Conservation (phyloP, 2,888 invertebrate genomes). For the Habroteleia sp. region DNA sequence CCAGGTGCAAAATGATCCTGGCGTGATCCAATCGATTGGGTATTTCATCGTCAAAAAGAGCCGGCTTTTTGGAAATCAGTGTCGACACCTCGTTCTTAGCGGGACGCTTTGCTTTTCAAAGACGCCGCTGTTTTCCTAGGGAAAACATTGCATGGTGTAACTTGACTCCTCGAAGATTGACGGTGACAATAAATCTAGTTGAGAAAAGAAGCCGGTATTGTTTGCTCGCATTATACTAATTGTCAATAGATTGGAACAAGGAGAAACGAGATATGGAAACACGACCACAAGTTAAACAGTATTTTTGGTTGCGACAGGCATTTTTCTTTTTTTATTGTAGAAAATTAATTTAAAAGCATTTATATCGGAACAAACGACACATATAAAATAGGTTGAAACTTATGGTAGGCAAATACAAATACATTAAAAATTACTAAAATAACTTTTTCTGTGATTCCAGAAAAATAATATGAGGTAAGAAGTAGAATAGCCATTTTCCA, state of each 20-base stretch:
- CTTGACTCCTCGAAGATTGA: conserved; percentile 66
- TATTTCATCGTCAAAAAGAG: conserved; percentile 40
- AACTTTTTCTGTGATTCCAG: no score
- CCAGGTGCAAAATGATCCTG: conserved; percentile 28
- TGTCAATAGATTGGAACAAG: conserved; percentile 51
- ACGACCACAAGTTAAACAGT: conserved; percentile 7
- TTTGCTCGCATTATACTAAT: conserved; percentile 63
- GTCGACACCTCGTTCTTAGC: conserved; percentile 71
- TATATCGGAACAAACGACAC: no score
- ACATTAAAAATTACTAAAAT: no score
- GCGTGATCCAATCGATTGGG: neutral
- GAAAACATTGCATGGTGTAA: conserved; percentile 63
- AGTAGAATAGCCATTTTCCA: no score
- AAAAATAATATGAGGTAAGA: no score
- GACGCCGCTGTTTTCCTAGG: conserved; percentile 65
- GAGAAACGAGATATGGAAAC: conserved; percentile 18
- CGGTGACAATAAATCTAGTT: conserved; percentile 49
- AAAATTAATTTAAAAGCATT: no score
- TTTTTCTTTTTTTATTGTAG: no score
- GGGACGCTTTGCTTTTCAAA: conserved; percentile 67
- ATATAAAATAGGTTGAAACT: no score
- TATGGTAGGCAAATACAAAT: no score
- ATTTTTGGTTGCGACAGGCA: conserved; percentile 1
- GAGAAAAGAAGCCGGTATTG: conserved; percentile 41
- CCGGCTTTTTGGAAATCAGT: conserved; percentile 65